Evolutionary conservation across 2,888 invertebrate species (phyloP), one percentile per base, ranked within the genome.

Genomic region (Epirrhoe alternata): DNA sequence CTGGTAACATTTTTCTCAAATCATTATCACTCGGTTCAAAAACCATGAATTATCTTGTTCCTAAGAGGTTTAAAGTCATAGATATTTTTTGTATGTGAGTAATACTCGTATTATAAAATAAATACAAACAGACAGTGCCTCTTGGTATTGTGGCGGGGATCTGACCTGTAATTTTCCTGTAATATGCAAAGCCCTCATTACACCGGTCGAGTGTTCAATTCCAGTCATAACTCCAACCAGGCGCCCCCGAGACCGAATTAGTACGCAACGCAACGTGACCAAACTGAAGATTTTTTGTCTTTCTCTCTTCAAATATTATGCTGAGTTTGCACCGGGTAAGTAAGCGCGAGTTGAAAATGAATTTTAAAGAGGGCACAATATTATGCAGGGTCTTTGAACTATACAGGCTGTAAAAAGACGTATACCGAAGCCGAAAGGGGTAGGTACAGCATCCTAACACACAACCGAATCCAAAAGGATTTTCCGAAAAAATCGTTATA

Each of bases 251-350:
- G 89, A 88, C 83, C 82, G 86, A 91, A 91, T 92, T 92, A 92
- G 90, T 83, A 78, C 78, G 77, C 76, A 83, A 78, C 78, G 77
- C 76, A 83, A 92, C 91, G 92, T 92, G 92, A 89, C 85, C 77
- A 75, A 83, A 90, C 86, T 92, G 73, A 77, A 74, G 86, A 89
- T 90, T 90, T 89, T 89, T 89, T 88, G 88, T 86, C 86, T 81
- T 64, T 61, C 56, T 68, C 60, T 66, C 66, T 64, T 85, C 84
- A 83, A 68, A 68, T 68, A 68, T 61, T 83, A 70, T 80, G 78
- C 77, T 72, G 62, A 73, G 75, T 83, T 82, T 68, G 75, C 77
- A 73, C 66, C 1, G 53, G 58, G 50, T 52, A 45, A 69, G 61
- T 71, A 62, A 47, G 53, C 12, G 31, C 63, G 42, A 69, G 69